Base-by-base conservation (phyloP, 2,888 invertebrate genomes). In the Cordilura impudica region DNA sequence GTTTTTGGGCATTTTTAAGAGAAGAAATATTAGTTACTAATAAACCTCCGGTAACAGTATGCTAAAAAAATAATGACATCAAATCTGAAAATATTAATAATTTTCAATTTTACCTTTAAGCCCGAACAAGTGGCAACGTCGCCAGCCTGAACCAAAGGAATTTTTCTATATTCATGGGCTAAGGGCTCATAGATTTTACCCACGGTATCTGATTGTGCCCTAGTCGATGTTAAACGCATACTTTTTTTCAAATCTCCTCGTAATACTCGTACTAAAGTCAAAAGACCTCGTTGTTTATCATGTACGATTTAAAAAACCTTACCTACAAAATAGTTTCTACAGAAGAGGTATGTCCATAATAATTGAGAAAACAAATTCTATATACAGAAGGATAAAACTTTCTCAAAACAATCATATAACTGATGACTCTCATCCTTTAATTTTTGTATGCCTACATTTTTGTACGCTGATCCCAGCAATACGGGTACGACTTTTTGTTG, bases 231-330 rank as follows among this genome's bases (percentile, higher is more conserved):
- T 2, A 90, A 26, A 2, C 89, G 88, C 85, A 88, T 86, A 3
- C 93, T 94, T 86, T 94, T 95, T 53, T 90, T 92, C 35, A 97
- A 88, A 31, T 90, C 90, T 0, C 97, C 97, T 3, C 94, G 93
- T 83, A 97, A 96, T 23, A 99, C 88, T 80, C 99, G 91, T 6
- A 97, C 90, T 88, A 97, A 97, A 0, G 96, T 96, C 49, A 99
- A 88, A 0, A 96, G 93, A 0, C 98, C 97, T 81, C 93, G 93
- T 87, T 96, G 96, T 84, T 95, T 95, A 85, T 99, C 96, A 86
- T 98, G 97, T 51, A 95, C 93, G 14, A 98, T 95, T 92, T 99
- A 98, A 87, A 99, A 98, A 0, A 95, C 97, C 85, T 96, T 92
- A 0, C 95, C 97, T 73, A 95, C 95, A 45, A 98, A 90, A 81